phyloP scores from a whole-genome alignment of 1,140 invertebrate species.

The Ceratosolen fusciceps region DNA sequence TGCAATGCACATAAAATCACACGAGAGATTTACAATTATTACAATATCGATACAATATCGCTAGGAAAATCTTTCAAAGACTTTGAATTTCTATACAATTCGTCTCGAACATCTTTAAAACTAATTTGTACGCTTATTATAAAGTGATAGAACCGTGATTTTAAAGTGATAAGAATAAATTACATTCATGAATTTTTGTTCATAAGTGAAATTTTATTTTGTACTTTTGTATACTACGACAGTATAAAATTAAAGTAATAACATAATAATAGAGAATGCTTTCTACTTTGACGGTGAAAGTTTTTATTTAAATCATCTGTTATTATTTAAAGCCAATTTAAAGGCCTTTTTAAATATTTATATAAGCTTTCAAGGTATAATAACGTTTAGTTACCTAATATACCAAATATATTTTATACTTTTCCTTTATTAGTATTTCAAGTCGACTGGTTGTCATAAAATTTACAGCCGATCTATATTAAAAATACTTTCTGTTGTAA shows the following conservation, averaged over 20 bases:
- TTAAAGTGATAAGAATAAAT: not conserved
- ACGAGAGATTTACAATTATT: too few relatives aligned
- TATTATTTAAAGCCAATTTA: not conserved
- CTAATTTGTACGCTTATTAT: not conserved
- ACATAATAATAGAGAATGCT: not conserved
- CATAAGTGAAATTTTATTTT: slow-evolving; percentile 1
- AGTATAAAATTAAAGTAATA: slow-evolving; percentile 3
- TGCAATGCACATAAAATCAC: too few relatives aligned
- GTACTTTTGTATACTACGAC: not conserved
- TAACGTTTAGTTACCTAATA: not conserved
- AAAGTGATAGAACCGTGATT: not conserved
- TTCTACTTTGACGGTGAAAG: slow-evolving; percentile 10
- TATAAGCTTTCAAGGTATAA: not conserved
- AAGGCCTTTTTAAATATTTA: not conserved
- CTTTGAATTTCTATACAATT: too few relatives aligned
- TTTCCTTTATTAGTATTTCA: too few relatives aligned
- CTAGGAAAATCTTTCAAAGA: too few relatives aligned
- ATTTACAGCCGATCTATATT: too few relatives aligned
- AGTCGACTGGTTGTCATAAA: too few relatives aligned
- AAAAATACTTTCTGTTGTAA: too few relatives aligned
- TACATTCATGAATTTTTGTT: too few relatives aligned
- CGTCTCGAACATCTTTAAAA: too few relatives aligned
- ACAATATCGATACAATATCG: too few relatives aligned
- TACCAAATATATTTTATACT: not conserved
- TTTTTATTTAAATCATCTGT: not conserved